phyloP scores from a whole-genome alignment of 2,888 invertebrate species.

The Tenthredo distinguenda region DNA sequence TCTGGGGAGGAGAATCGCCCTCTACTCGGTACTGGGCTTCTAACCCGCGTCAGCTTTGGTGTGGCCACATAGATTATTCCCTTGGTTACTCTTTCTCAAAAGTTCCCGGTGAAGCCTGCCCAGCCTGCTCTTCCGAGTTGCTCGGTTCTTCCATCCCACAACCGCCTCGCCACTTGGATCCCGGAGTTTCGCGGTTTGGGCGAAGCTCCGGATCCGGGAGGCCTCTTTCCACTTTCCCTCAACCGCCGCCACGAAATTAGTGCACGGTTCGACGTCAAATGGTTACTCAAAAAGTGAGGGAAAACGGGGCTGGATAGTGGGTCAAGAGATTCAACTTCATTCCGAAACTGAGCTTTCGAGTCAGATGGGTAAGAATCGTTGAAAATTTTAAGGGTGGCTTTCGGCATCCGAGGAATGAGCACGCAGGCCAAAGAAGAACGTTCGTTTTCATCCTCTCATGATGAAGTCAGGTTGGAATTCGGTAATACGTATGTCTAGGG shows the following conservation, averaged over 20 bases:
- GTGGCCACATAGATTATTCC: slow-evolving; percentile 50
- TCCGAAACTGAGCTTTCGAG: not conserved
- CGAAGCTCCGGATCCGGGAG: not conserved
- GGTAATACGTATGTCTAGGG: not conserved
- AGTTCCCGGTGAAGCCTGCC: slow-evolving; percentile 3
- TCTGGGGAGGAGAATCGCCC: not conserved
- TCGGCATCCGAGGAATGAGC: not conserved
- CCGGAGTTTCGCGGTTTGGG: slow-evolving; percentile 16
- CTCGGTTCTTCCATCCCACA: slow-evolving; percentile 2
- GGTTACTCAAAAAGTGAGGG: not conserved
- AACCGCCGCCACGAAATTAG: not conserved
- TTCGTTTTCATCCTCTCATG: not conserved
- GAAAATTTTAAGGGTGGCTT: not conserved
- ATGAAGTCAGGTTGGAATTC: not conserved
- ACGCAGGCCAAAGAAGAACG: not conserved
- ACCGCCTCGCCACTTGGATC: slow-evolving; percentile 26
- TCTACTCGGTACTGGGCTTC: not conserved
- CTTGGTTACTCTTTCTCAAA: slow-evolving; percentile 45
- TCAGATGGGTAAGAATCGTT: no score
- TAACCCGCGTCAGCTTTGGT: slow-evolving; percentile 24
- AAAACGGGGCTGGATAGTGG: not conserved
- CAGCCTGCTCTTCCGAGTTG: not conserved
- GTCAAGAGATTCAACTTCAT: not conserved
- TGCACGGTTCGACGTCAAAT: not conserved
- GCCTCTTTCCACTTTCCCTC: not conserved